A percentile compares a stretch with the other conserved stretches of the same genome.
Evolutionary conservation across 2,113 vertebrate genomes (phyloP).

Genomic region (Gallinago paraguaiae): DNA sequence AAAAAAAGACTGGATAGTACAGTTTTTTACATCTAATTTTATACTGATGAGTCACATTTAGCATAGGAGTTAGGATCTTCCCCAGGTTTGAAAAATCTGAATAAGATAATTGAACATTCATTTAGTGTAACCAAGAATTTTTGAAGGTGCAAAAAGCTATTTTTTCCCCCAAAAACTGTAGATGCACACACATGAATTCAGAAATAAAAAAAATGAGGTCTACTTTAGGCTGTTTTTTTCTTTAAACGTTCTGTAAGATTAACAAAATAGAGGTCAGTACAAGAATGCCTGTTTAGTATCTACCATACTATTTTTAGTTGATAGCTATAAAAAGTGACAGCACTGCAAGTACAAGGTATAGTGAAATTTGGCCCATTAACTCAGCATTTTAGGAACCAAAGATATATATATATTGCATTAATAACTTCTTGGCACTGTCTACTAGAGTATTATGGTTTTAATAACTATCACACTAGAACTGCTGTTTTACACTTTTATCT

Average conservation of each 20-base stretch:
- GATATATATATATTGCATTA: constrained; percentile 67
- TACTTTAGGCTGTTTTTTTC: background rate
- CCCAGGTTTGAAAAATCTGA: background rate
- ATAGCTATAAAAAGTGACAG: constrained; percentile 13
- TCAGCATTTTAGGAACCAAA: constrained; percentile 56
- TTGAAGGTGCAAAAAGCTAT: background rate
- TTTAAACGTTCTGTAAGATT: background rate
- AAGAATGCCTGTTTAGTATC: constrained; percentile 4
- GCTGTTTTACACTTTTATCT: constrained; percentile 53
- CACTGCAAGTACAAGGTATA: background rate
- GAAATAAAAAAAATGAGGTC: constrained; percentile 4
- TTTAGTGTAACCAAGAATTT: background rate
- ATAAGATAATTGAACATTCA: background rate
- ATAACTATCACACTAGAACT: constrained; percentile 69
- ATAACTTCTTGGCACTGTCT: constrained; percentile 73
- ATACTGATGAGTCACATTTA: background rate
- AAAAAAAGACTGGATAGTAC: background rate
- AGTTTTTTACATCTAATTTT: background rate
- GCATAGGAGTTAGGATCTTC: background rate
- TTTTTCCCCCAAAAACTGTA: background rate
- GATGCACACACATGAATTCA: background rate
- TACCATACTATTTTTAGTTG: background rate
- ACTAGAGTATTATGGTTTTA: constrained; percentile 60
- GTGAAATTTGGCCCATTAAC: constrained; percentile 69
- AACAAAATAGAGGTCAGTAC: background rate